Evolutionary conservation across 92 coral and sea anemone species (phyloP), one percentile per base, ranked within the genome.

Genomic region (Pocillopora grandis): DNA sequence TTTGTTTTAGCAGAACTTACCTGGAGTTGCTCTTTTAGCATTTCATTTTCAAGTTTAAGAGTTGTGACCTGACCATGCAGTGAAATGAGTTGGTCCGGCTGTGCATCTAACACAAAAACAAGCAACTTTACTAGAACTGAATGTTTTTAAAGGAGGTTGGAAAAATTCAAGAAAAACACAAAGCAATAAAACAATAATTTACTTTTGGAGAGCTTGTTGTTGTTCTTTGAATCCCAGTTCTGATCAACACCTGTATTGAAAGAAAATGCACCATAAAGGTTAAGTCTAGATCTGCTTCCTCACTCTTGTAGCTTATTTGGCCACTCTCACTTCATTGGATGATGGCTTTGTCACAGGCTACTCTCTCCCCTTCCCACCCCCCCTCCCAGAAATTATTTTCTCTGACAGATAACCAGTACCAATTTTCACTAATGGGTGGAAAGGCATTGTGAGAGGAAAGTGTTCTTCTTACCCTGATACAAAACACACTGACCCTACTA

Each of bases 11-110:
- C 8, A 3, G 52, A 42, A 42, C 52, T 42, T 42, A 84, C 95
- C 86, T 90, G 71, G 5, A 93, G 64, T 77, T 93, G 93, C 63
- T 86, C 89, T 56, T 76, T 86, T 7, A 93, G 88, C 37, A 82
- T 83, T 72, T 93, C 93, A 68, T 93, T 95, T 62, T 95, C 95
- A 71, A 87, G 90, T 79, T 90, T 93, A 19, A 95, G 87, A 17
- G 88, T 85, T 3, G 91, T 86, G 36, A 95, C 87, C 75, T 95
- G 95, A 37, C 92, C 87, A 61, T 88, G 91, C 61, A 95, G 88
- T 21, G 91, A 65, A 58, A 88, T 83, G 59, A 87, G 65, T 33
- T 76, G 88, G 37, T 70, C 88, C 36, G 88, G 67, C 37, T 84
- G 82, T 36, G 33, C 60, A 17, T 42, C 74, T 66, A n/a, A 6